phyloP scores from a whole-genome alignment of 2,888 invertebrate genomes.

The Spodoptera exigua region DNA sequence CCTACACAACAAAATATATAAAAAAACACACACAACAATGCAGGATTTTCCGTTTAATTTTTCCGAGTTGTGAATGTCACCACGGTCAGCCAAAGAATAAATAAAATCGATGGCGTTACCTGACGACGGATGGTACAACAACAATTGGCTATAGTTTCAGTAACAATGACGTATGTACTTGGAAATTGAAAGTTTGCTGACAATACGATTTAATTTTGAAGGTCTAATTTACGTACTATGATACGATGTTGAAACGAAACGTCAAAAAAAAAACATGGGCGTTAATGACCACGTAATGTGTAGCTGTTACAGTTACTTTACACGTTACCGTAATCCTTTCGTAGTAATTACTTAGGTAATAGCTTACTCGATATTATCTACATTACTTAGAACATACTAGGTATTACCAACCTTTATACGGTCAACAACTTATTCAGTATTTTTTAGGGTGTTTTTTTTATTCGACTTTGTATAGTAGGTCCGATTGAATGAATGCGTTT shows the following conservation, averaged over 20 bases:
- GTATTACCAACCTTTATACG: no score
- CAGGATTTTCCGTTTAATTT: neutral
- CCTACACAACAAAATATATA: conserved; percentile 22
- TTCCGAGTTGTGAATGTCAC: conserved; percentile 31
- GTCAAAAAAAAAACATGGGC: neutral
- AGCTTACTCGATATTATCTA: neutral
- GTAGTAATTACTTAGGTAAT: conserved; percentile 12
- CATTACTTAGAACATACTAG: neutral
- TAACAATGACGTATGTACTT: conserved; percentile 41
- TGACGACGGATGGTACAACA: conserved; percentile 79
- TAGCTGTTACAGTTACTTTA: neutral
- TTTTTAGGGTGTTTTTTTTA: no score
- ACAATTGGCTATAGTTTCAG: conserved; percentile 44
- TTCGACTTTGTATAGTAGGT: no score
- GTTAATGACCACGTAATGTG: conserved; percentile 20
- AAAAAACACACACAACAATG: conserved; percentile 15
- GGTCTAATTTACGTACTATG: conserved; percentile 33
- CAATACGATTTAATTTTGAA: conserved; percentile 29
- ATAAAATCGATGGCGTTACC: conserved; percentile 83
- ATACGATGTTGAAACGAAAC: conserved; percentile 20
- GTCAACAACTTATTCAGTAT: no score
- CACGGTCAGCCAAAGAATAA: conserved; percentile 43
- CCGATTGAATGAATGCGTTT: no score
- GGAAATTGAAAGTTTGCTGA: conserved; percentile 44
- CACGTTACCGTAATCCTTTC: conserved; percentile 9